Percentiles rank a stretch among this genome's conserved stretches.
Conservation (phyloP, 2,888 invertebrate genomes). For the Drosophila pseudotalamancana region DNA sequence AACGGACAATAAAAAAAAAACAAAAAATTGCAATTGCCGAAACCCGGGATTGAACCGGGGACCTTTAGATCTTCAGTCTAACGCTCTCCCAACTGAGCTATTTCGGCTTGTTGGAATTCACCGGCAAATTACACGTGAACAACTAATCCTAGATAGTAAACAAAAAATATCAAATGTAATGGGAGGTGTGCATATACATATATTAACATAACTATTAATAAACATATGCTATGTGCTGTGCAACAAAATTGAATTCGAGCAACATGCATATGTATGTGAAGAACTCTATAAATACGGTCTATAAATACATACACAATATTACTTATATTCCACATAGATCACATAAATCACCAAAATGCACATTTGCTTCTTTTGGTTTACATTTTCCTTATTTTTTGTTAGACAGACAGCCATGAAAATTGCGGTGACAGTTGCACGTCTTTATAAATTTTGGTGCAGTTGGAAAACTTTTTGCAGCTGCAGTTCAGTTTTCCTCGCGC, state of each 20-base stretch:
- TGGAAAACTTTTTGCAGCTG: constrained; percentile 51
- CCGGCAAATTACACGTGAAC: neutral
- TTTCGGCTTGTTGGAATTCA: constrained; percentile 86
- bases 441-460: constrained; percentile 47
- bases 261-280: neutral
- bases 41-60: constrained; percentile 90
- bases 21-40: constrained; percentile 85
- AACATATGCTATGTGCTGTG: neutral
- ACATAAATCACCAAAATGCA: constrained; percentile 24
- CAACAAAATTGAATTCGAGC: too few species aligned
- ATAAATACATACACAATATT: constrained; percentile 26
- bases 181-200: neutral
- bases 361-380: constrained; percentile 8
- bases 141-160: neutral
- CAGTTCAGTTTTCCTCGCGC: constrained; percentile 14
- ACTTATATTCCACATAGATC: constrained; percentile 12
- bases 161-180: neutral
- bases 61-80: constrained; percentile 91
- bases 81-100: constrained; percentile 93
- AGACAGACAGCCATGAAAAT: constrained; percentile 53
- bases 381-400: constrained; percentile 8
- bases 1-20: neutral
- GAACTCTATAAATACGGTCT: neutral
- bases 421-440: constrained; percentile 59
- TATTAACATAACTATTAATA: too few species aligned